phyloP scores from a whole-genome alignment of 2,113 vertebrate species.

The Columba livia region DNA sequence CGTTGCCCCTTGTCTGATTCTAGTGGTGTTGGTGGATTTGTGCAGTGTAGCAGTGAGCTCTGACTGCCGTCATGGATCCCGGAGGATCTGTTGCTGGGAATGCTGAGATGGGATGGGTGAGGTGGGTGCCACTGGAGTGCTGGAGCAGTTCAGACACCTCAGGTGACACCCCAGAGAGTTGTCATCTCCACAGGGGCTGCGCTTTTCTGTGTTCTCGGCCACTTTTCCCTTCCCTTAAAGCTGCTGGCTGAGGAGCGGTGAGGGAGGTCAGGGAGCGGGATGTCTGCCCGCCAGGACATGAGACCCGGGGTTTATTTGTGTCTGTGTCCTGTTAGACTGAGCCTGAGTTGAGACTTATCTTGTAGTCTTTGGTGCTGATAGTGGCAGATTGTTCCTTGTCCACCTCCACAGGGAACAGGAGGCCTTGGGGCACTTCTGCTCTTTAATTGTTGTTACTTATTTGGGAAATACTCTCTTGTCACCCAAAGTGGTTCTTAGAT shows the following conservation, averaged over 20 bases:
- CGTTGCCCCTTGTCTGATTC: too few relatives aligned
- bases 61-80: not conserved
- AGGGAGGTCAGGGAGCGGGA: not conserved
- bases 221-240: not conserved
- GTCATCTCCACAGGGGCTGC: not conserved
- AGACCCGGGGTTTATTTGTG: not conserved
- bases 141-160: not conserved
- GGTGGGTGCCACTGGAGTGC: not conserved
- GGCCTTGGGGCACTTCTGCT: not conserved
- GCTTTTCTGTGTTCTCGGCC: not conserved
- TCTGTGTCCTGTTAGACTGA: not conserved
- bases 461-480: not conserved
- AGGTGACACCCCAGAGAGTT: not conserved
- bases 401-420: not conserved
- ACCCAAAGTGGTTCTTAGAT: not conserved
- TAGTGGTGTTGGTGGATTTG: rapidly evolving
- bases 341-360: not conserved
- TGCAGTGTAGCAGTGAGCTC: rapidly evolving
- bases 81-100: not conserved
- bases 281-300: rapidly evolving
- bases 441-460: not conserved
- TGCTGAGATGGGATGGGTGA: rapidly evolving
- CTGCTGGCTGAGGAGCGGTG: not conserved
- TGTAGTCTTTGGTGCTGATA: not conserved
- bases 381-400: not conserved